Evolutionary conservation across 2,797 vertebrate species (phyloP).

Genomic region (Aselliscus stoliczkanus): DNA sequence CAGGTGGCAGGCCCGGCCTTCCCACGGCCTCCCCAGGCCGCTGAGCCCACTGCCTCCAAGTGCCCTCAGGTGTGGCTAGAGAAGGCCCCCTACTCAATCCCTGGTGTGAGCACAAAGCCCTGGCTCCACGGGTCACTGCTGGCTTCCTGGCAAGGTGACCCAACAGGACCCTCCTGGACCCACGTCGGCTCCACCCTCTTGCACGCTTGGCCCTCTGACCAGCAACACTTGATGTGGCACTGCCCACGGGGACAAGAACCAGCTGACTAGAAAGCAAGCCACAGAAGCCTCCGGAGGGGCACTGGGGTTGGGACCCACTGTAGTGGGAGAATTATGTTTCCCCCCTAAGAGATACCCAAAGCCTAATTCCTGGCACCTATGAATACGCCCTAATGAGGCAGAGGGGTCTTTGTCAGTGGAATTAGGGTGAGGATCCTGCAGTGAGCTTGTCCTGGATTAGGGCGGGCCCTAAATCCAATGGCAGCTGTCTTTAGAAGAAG

Average conservation of each 20-base stretch:
- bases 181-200: rapidly evolving
- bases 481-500: neutral
- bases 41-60: neutral
- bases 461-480: neutral
- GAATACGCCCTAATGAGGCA: neutral
- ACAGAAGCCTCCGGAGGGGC: neutral
- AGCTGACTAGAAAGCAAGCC: neutral
- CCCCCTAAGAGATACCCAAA: neutral
- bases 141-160: neutral
- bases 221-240: neutral
- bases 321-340: rapidly evolving
- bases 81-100: neutral
- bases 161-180: rapidly evolving
- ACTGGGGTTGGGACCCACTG: neutral
- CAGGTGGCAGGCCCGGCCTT: neutral
- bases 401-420: neutral
- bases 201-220: neutral
- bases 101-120: rapidly evolving
- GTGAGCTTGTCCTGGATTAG: neutral
- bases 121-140: rapidly evolving
- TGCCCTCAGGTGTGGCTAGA: neutral
- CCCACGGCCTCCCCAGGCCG: neutral
- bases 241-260: neutral
- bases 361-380: too few relatives aligned
- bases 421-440: neutral